Evolutionary conservation across 2,113 vertebrate genomes (phyloP).

Genomic region (Condylura cristata): DNA sequence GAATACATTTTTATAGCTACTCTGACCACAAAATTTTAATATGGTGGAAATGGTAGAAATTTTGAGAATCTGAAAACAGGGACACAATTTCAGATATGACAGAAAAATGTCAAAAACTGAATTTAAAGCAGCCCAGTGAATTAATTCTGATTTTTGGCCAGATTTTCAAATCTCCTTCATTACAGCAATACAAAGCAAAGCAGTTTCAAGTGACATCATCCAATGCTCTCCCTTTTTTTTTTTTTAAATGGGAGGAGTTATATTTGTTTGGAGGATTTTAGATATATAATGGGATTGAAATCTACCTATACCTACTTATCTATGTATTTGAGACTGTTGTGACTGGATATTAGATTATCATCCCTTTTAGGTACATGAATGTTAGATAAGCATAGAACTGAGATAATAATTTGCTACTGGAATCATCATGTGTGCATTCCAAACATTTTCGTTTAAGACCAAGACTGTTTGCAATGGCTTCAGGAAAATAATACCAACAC

Average conservation of each 20-base stretch:
- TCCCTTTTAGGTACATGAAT: slow-evolving; percentile 35
- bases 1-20: background rate
- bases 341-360: background rate
- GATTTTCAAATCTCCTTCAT: slow-evolving; percentile 54
- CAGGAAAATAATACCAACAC: slow-evolving; percentile 61
- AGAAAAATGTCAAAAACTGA: slow-evolving; percentile 27
- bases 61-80: slow-evolving; percentile 22
- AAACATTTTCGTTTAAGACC: slow-evolving; percentile 73
- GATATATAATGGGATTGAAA: background rate
- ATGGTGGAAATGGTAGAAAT: slow-evolving; percentile 31
- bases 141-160: slow-evolving; percentile 37
- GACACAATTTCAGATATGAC: background rate
- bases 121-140: slow-evolving; percentile 34
- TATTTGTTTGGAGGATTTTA: slow-evolving; percentile 25
- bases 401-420: background rate
- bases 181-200: slow-evolving; percentile 34
- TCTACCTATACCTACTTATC: background rate
- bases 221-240: background rate
- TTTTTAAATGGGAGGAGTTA: slow-evolving; percentile 29
- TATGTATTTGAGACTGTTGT: background rate
- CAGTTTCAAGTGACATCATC: slow-evolving; percentile 63
- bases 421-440: slow-evolving; percentile 69
- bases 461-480: slow-evolving; percentile 19
- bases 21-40: slow-evolving; percentile 46
- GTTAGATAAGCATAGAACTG: slow-evolving; percentile 70